Evolutionary conservation across 2,888 invertebrate species (phyloP).

Genomic region (Ornithoptera alexandrae): DNA sequence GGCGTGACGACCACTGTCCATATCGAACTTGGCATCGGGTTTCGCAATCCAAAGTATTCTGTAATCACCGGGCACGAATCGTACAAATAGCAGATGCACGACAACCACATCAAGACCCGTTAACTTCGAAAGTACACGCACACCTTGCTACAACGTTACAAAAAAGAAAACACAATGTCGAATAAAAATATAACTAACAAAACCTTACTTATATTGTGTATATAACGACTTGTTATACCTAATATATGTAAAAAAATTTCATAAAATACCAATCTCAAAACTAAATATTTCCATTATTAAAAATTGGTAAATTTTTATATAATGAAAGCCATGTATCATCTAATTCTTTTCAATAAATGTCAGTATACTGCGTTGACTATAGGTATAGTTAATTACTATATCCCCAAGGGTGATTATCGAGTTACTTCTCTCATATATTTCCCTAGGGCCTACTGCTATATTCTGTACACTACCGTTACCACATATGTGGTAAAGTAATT

Average conservation of each 20-base stretch:
- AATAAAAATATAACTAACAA: not conserved
- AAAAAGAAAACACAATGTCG: not conserved
- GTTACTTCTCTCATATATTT: slow-evolving; percentile 58
- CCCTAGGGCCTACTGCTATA: slow-evolving; percentile 49
- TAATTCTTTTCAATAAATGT: not conserved
- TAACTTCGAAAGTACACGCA: slow-evolving; percentile 47
- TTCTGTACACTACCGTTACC: slow-evolving; percentile 49
- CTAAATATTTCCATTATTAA: too few relatives aligned
- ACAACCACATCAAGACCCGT: slow-evolving; percentile 57
- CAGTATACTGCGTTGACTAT: not conserved
- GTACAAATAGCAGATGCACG: slow-evolving; percentile 66
- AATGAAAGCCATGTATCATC: not conserved
- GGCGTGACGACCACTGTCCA: slow-evolving; percentile 60
- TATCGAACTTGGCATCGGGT: slow-evolving; percentile 55
- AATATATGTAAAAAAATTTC: too few relatives aligned
- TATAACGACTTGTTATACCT: too few relatives aligned
- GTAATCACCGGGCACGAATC: slow-evolving; percentile 61
- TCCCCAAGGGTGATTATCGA: slow-evolving; percentile 45
- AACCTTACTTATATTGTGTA: too few relatives aligned
- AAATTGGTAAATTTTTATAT: not conserved
- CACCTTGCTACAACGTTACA: not conserved
- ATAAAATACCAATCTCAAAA: too few relatives aligned
- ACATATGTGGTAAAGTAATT: slow-evolving; percentile 53
- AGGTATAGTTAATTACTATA: slow-evolving; percentile 37
- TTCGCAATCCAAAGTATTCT: slow-evolving; percentile 56